Percentiles rank a stretch among this genome's conserved stretches.
Conservation (phyloP, 2,888 invertebrate genomes). For the Alloplasta piceator region DNA sequence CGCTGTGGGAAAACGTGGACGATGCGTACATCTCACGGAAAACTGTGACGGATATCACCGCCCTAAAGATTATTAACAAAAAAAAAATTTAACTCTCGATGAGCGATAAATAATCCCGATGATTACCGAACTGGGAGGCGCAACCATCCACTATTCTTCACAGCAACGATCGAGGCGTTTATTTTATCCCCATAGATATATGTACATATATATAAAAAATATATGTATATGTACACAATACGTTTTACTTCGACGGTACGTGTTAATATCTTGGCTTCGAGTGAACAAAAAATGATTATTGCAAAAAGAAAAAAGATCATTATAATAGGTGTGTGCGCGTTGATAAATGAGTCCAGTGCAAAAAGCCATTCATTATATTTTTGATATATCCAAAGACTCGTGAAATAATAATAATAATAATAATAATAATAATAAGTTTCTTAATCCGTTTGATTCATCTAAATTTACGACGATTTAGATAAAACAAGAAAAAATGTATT, state of each 20-base stretch:
- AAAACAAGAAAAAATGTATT: too few species aligned
- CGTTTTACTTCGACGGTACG: constrained; percentile 34
- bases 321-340: constrained; percentile 2
- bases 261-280: constrained; percentile 44
- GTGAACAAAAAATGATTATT: constrained; percentile 5
- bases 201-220: too few species aligned
- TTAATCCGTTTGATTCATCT: too few species aligned
- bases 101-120: constrained; percentile 73
- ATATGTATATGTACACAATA: constrained; percentile 20
- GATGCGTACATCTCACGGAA: constrained; percentile 3
- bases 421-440: neutral
- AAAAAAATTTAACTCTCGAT: constrained; percentile 36
- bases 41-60: constrained; percentile 40
- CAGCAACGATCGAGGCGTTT: constrained; percentile 14
- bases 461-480: too few species aligned
- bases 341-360: constrained; percentile 41
- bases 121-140: constrained; percentile 72
- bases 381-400: neutral
- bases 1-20: neutral
- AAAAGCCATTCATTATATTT: constrained; percentile 1
- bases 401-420: neutral
- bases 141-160: constrained; percentile 42
- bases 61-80: constrained; percentile 31
- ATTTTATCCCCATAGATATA: too few species aligned
- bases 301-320: constrained; percentile 31